Conservation (phyloP, 1,140 invertebrate genomes). For the Neotoxoptera formosana region DNA sequence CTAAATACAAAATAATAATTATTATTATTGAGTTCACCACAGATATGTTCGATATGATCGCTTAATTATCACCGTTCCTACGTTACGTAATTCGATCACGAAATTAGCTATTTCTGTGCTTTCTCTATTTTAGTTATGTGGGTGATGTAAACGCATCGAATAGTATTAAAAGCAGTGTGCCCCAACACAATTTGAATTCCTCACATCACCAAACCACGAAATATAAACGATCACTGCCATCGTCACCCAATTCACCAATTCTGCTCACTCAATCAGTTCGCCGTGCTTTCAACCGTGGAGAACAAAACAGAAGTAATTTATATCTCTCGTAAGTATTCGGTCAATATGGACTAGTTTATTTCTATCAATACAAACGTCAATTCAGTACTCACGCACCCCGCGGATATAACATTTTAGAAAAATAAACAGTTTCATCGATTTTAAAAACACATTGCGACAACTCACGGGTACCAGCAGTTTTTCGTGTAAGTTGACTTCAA, state of each 20-base stretch:
- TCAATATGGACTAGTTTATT: accelerated
- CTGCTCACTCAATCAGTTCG: background rate
- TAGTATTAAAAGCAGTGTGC: background rate
- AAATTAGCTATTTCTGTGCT: too few species aligned
- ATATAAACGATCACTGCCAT: background rate
- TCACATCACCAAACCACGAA: background rate
- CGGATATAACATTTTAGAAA: too few species aligned
- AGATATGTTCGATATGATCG: background rate
- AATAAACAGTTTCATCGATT: too few species aligned
- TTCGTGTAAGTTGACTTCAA: too few species aligned
- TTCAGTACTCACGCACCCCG: too few species aligned
- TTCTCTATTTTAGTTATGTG: too few species aligned
- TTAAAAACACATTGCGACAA: too few species aligned
- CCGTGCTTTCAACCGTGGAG: background rate
- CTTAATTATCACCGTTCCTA: too few species aligned
- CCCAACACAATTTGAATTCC: background rate
- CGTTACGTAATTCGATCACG: too few species aligned
- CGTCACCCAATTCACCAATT: background rate
- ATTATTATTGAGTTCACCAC: too few species aligned
- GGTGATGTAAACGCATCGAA: background rate
- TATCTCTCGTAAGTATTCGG: background rate
- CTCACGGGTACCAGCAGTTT: too few species aligned
- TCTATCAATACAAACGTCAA: background rate
- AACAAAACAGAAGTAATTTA: background rate
- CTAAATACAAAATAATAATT: too few species aligned